These are phyloP conservation scores for Desmodus rotundus DNA, from an alignment of 2,113 vertebrate genomes.

Conservation along the genomic window DNA sequence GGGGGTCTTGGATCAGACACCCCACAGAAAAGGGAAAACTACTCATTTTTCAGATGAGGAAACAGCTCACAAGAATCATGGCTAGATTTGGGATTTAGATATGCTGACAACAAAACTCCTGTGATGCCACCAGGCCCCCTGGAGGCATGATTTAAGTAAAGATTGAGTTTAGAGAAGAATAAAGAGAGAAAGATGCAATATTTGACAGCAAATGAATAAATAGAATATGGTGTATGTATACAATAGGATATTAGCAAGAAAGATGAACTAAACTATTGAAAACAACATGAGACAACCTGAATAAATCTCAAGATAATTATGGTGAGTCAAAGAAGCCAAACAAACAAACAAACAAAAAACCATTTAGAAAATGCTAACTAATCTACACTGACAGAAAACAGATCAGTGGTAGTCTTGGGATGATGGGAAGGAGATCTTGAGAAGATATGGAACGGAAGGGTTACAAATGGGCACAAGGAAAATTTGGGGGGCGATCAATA, in stretches of 20 bases:
- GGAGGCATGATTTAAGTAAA: not conserved
- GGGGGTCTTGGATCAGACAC: not conserved
- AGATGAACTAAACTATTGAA: not conserved
- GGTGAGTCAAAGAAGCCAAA: not conserved
- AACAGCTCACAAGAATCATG: not conserved
- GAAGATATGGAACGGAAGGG: not conserved
- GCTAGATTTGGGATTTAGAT: not conserved
- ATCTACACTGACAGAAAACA: not conserved
- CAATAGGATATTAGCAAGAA: not conserved
- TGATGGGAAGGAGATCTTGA: not conserved
- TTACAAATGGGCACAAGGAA: not conserved
- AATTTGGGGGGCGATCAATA: not conserved
- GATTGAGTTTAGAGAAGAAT: not conserved
- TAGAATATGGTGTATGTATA: not conserved
- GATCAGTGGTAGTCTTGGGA: not conserved
- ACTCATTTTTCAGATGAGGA: constrained; percentile 18
- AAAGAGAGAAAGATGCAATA: not conserved
- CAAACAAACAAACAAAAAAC: not conserved
- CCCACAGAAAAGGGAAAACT: too few species aligned
- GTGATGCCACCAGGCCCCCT: not conserved
- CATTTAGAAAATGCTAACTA: not conserved
- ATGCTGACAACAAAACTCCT: not conserved
- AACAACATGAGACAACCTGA: not conserved
- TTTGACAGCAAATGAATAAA: not conserved
- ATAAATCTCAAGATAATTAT: not conserved